Base-by-base conservation (phyloP, 1,140 invertebrate genomes). In the Zaprionus ghesquierei region DNA sequence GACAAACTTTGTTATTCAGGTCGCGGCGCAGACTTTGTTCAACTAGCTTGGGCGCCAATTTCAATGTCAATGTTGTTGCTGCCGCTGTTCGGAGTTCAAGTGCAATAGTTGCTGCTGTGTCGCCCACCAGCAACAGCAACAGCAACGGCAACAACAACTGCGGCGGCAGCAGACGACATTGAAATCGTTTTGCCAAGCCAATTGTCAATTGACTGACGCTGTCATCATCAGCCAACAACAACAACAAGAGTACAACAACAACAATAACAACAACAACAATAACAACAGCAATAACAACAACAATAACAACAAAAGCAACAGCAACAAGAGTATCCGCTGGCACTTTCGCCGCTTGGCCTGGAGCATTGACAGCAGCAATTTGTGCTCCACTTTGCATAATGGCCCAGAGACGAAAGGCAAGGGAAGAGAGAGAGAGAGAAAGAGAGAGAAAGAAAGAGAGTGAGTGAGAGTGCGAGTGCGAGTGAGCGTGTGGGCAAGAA, bases 31-130 rank as follows among this genome's bases (percentile, higher is more conserved):
- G 58, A 62, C 46, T 35, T 23, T 29, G 59, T 41, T 35, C 18
- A 22, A 27, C 10, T 29, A 6, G 38, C 33, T 53, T 27, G 31
- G 61, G 49, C 50, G 61, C 25, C 61, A 58, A 64, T 75, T 81
- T 85, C 81, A 85, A 85, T 85, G 81, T 85, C 81, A 85, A 86
- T 85, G 81, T 44, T 53, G 50, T 29, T 38, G 61, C 5, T 41
- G 59, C 5, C 15, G 46, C 15, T 44, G 38, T 15, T 75, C 50
- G 62, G 62, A 49, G 69, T 72, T 72, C 69, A 72, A 72, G 69
- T 66, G 69, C 69, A 72, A 72, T 66, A 46, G 55, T 72, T 72
- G 69, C 55, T 68, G 69, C 27, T 54, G 54, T 41, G 62, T 50
- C 29, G 68, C 68, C 68, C 50, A 64, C 68, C 15, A 49, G 23